Conservation (phyloP, 1,140 invertebrate genomes). For the Phymorhynchus buccinoides region DNA sequence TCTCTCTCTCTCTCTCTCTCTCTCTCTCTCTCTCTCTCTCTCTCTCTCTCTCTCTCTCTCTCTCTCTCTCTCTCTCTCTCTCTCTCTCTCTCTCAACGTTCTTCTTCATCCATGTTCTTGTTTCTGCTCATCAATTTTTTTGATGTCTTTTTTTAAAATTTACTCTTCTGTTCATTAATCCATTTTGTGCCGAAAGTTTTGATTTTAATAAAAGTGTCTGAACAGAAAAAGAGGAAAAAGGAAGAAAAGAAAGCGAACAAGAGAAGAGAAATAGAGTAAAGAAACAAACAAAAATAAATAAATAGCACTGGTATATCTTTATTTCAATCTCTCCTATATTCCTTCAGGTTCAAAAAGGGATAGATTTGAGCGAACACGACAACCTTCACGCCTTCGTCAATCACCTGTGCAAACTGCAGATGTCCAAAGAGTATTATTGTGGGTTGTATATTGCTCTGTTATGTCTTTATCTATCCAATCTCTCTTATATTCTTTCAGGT, state of each 20-base stretch:
- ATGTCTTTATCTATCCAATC: no score
- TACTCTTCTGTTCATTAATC: not conserved
- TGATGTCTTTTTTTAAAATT: no score
- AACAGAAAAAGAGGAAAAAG: not conserved
- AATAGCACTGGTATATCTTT: no score
- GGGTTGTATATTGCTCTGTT: no score
- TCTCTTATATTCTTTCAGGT: slow-evolving; percentile 40
- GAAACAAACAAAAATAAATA: no score
- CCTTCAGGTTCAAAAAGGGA: slow-evolving; percentile 46
- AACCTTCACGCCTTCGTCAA: not conserved
- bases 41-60: not conserved
- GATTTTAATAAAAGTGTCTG: no score
- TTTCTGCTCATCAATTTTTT: no score
- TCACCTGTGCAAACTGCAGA: slow-evolving; percentile 39
- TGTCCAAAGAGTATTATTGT: slow-evolving; percentile 43
- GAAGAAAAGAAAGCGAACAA: not conserved
- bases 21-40: no score
- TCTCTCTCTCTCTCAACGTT: not conserved
- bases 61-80: not conserved
- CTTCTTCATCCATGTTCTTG: not conserved
- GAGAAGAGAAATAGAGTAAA: no score
- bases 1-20: no score
- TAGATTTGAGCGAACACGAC: slow-evolving; percentile 37
- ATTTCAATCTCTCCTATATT: no score
- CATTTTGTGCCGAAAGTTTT: no score